Conservation (phyloP, 2,113 vertebrate species). For the Tachysurus fulvidraco region DNA sequence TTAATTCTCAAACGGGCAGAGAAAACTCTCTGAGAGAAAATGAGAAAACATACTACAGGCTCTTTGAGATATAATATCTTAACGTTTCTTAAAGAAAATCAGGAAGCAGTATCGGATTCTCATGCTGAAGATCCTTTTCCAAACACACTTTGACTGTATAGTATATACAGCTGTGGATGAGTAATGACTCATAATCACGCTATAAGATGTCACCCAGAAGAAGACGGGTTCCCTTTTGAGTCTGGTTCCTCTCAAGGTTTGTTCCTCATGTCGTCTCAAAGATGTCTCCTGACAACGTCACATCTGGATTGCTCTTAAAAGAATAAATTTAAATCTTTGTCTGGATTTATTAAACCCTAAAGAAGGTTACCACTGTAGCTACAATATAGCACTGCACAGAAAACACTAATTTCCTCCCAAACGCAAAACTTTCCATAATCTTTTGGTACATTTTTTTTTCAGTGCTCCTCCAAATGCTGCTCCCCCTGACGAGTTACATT, state of each 20-base stretch:
- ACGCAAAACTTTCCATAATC: neutral
- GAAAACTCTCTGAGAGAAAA: too few species aligned
- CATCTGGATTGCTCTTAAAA: neutral
- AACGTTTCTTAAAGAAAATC: neutral
- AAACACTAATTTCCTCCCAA: neutral
- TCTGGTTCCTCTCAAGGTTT: neutral
- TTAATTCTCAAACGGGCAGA: too few species aligned
- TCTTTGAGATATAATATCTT: neutral
- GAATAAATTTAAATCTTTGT: neutral
- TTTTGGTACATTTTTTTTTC: neutral
- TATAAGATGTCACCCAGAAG: neutral
- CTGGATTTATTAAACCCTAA: neutral
- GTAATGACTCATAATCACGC: neutral
- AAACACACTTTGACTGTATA: too few species aligned
- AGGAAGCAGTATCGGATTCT: too few species aligned
- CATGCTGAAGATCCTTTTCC: neutral
- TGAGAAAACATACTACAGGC: too few species aligned
- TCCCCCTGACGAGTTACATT: neutral
- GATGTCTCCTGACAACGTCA: neutral
- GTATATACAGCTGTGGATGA: neutral
- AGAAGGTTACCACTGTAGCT: neutral
- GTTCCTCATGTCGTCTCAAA: neutral
- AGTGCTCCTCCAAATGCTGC: neutral
- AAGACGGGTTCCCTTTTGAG: neutral
- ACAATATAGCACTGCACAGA: neutral